These are phyloP conservation scores for Adelognathus sp. DNA, from an alignment of 2,888 invertebrate species.

Conservation along the genomic window DNA sequence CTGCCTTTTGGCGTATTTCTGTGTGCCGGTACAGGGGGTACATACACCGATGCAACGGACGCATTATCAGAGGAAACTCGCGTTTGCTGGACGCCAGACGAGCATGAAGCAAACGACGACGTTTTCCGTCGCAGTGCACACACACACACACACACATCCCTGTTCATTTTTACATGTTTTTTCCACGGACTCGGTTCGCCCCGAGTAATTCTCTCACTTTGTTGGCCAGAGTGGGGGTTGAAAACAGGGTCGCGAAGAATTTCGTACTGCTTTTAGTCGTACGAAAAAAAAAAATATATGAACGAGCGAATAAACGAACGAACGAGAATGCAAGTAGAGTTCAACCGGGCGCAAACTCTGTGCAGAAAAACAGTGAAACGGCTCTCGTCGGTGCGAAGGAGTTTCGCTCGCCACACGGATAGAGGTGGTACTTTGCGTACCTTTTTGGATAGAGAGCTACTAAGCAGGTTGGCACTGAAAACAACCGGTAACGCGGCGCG, in stretches of 20 bases:
- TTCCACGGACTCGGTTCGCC: slow-evolving; percentile 12
- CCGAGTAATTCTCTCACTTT: slow-evolving; percentile 52
- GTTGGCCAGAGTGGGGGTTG: not conserved
- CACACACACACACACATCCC: slow-evolving; percentile 32
- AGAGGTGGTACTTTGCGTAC: slow-evolving; percentile 48
- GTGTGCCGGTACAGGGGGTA: not conserved
- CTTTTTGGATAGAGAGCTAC: slow-evolving; percentile 36
- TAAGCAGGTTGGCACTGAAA: slow-evolving; percentile 37
- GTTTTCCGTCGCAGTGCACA: slow-evolving; percentile 26
- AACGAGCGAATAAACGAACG: not conserved
- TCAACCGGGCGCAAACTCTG: slow-evolving; percentile 36
- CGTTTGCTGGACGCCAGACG: slow-evolving; percentile 42
- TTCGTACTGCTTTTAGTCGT: slow-evolving; percentile 17
- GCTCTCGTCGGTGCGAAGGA: slow-evolving; percentile 13
- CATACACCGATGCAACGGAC: slow-evolving; percentile 3
- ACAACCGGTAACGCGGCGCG: slow-evolving; percentile 38
- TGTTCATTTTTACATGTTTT: slow-evolving; percentile 38
- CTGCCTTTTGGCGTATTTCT: slow-evolving; percentile 12
- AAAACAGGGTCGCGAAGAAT: slow-evolving; percentile 43
- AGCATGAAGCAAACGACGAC: slow-evolving; percentile 48
- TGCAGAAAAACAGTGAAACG: slow-evolving; percentile 40
- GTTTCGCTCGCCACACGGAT: slow-evolving; percentile 45
- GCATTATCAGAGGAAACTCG: slow-evolving; percentile 40
- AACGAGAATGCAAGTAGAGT: slow-evolving; percentile 49
- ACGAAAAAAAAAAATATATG: slow-evolving; percentile 12